phyloP scores from a whole-genome alignment of 2,113 vertebrate genomes.

The Strigops habroptila region DNA sequence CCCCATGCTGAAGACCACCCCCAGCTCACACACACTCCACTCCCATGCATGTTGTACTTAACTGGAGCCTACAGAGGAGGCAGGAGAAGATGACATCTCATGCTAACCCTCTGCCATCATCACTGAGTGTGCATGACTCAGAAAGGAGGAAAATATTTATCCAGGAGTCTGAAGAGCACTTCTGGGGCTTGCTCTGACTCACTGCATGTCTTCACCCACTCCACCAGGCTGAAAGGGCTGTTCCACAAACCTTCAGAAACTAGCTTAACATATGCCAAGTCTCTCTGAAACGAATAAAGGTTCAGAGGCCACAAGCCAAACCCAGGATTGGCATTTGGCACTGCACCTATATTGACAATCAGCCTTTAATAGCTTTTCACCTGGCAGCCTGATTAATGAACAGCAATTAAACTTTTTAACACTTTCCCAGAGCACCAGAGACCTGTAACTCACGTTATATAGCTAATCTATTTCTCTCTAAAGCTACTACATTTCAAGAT shows the following conservation, averaged over 20 bases:
- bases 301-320: not conserved
- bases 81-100: not conserved
- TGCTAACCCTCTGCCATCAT: not conserved
- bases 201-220: not conserved
- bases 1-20: not conserved
- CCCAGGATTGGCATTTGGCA: not conserved
- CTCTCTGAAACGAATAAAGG: not conserved
- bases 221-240: not conserved
- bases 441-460: not conserved
- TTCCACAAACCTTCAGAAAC: not conserved
- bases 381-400: not conserved
- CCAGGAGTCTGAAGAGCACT: not conserved
- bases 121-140: rapidly evolving
- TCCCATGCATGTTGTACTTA: rapidly evolving
- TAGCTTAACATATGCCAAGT: rapidly evolving
- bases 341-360: not conserved
- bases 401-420: not conserved
- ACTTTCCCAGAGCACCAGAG: not conserved
- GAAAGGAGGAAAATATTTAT: not conserved
- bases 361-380: not conserved
- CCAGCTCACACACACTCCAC: rapidly evolving
- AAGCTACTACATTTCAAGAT: not conserved
- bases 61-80: not conserved
- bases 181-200: not conserved
- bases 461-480: not conserved